A percentile compares a stretch with the other conserved stretches of the same genome.
These are phyloP conservation scores for Labeo calbasu DNA, from an alignment of 2,797 vertebrate species.

Conservation along the genomic window DNA sequence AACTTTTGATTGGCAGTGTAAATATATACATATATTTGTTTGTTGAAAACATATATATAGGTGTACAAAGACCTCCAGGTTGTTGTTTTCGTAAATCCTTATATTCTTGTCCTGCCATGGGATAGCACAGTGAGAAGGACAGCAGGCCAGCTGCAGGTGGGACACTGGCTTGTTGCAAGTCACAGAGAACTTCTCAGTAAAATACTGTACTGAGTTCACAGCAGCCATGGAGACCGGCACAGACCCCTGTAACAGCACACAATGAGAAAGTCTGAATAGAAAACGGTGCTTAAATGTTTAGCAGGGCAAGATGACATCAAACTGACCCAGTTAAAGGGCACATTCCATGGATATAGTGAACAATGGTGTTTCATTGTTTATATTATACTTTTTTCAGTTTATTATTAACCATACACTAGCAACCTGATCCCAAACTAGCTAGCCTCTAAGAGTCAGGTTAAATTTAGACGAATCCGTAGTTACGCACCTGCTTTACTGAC, in stretches of 20 bases:
- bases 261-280: neutral
- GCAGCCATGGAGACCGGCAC: conserved; percentile 10
- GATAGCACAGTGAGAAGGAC: conserved; percentile 64
- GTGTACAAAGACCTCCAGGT: conserved; percentile 66
- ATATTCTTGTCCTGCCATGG: conserved; percentile 69
- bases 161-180: conserved; percentile 61
- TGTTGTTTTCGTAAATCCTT: conserved; percentile 63
- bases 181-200: conserved; percentile 68
- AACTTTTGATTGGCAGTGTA: no score
- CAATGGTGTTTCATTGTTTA: neutral
- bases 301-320: neutral
- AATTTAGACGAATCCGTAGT: neutral
- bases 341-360: neutral
- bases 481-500: neutral
- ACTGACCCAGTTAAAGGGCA: neutral
- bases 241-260: conserved; percentile 3
- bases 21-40: neutral
- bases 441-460: neutral
- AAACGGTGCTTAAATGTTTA: neutral
- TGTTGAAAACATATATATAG: neutral
- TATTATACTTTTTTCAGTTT: no score
- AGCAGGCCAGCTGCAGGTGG: conserved; percentile 73
- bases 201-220: conserved; percentile 28
- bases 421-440: neutral
- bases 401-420: neutral